Base-by-base conservation (phyloP, 35 echinoderm and acorn worm genomes). In the Nesometra sesokonis region DNA sequence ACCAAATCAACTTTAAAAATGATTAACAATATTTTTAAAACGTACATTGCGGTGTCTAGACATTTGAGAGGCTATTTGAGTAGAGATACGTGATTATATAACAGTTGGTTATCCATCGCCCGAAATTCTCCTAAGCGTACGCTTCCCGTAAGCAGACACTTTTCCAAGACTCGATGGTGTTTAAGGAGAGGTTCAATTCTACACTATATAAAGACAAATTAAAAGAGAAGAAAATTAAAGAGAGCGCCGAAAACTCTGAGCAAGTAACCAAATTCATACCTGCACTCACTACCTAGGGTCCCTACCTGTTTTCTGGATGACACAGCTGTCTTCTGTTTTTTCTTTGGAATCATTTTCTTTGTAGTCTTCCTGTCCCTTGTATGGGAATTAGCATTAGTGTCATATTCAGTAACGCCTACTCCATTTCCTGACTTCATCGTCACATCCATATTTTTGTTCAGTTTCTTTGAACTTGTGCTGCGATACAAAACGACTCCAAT, bases 401-500 rank as follows among this genome's bases (percentile, higher is more conserved):
- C 52, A 38, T 79, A 38, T 33, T 57, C 85, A 32, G 57, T 85
- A n/a, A 76, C 35, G 34, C 82, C 82, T 85, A 39, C 57, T 38
- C 80, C 86, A 35, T 87, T 87, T 32, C 38, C 86, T 30, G 46
- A 37, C 23, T 77, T 78, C 32, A 38, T 80, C 2, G 67, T 35
- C 33, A 85, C 88, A 34, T 90, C 84, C 23, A 82, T 83, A 46
- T 83, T 78, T 32, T 83, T 52, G 77, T 91, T 94, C 31, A 40
- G 37, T 57, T 82, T 94, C 31, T 85, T 80, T 5, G 83, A 67
- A 40, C 84, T 94, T 21, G 93, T 94, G 47, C 93, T 94, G 37
- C 86, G 39, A 35, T 88, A 91, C 57, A 94, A 76, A 35, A 90
- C 93, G 34, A 86, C 35, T 29, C 86, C 93, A 29, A 94, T 94